Evolutionary conservation across 2,888 invertebrate genomes (phyloP).

Genomic region (Chrysolina americana): DNA sequence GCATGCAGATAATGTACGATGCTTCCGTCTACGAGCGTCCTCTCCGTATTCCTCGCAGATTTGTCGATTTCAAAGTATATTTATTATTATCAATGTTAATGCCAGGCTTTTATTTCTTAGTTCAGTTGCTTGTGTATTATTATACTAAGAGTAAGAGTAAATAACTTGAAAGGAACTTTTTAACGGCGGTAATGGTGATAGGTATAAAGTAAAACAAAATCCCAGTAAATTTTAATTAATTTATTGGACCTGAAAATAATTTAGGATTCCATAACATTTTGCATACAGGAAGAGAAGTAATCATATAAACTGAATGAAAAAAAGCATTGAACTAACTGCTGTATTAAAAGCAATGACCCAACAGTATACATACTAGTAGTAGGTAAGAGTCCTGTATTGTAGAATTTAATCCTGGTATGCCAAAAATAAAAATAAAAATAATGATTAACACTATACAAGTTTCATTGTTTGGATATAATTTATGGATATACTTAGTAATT

Average conservation of each 20-base stretch:
- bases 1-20: too few relatives aligned
- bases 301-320: background rate
- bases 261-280: slow-evolving; percentile 22
- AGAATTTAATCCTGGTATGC: slow-evolving; percentile 39
- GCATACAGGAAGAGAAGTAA: slow-evolving; percentile 9
- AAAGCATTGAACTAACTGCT: slow-evolving; percentile 10
- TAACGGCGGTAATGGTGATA: too few relatives aligned
- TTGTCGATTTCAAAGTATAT: too few relatives aligned
- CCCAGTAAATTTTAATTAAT: slow-evolving; percentile 24
- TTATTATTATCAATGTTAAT: too few relatives aligned
- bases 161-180: too few relatives aligned
- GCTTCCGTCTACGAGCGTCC: too few relatives aligned
- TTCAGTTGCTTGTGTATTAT: too few relatives aligned
- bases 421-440: slow-evolving; percentile 33
- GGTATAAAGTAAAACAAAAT: background rate
- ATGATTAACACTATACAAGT: slow-evolving; percentile 35
- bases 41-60: too few relatives aligned
- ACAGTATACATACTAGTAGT: slow-evolving; percentile 15
- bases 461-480: slow-evolving; percentile 24
- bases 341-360: slow-evolving; percentile 12
- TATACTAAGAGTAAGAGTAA: too few relatives aligned
- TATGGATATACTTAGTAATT: slow-evolving; percentile 9
- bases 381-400: slow-evolving; percentile 29
- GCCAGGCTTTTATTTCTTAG: too few relatives aligned
- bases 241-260: slow-evolving; percentile 38